A percentile compares a stretch with the other conserved stretches of the same genome.
phyloP scores from a whole-genome alignment of 2,888 invertebrate genomes.

The Amphipoea lucens region DNA sequence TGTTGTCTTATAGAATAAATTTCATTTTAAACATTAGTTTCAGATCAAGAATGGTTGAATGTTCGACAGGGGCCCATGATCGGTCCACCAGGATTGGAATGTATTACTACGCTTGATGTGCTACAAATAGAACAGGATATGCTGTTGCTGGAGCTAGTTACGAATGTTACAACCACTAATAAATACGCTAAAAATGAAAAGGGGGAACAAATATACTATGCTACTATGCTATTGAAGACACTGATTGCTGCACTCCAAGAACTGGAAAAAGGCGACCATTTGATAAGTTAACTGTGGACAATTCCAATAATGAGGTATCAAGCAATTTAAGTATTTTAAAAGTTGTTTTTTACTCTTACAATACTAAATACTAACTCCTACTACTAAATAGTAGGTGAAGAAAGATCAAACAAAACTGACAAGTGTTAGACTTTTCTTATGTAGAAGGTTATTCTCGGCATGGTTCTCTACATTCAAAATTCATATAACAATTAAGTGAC shows the following conservation, averaged over 20 bases:
- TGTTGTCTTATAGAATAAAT: background rate
- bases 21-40: slow-evolving; percentile 5
- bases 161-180: background rate
- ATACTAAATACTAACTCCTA: background rate
- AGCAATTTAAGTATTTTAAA: background rate
- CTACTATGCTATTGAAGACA: background rate
- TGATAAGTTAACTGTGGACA: background rate
- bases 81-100: slow-evolving; percentile 16
- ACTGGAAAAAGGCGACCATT: background rate
- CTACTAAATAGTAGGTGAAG: background rate
- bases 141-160: background rate
- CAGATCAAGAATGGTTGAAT: slow-evolving; percentile 1
- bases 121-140: background rate
- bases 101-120: slow-evolving; percentile 9
- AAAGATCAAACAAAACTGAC: background rate
- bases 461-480: background rate
- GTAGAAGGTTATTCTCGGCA: background rate
- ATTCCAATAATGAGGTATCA: slow-evolving; percentile 1
- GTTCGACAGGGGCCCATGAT: slow-evolving; percentile 4
- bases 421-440: background rate
- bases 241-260: background rate
- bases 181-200: background rate
- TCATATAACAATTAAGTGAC: background rate
- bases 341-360: background rate
- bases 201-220: background rate